Conservation (phyloP, 2,113 vertebrate genomes). For the Agelaius tricolor region DNA sequence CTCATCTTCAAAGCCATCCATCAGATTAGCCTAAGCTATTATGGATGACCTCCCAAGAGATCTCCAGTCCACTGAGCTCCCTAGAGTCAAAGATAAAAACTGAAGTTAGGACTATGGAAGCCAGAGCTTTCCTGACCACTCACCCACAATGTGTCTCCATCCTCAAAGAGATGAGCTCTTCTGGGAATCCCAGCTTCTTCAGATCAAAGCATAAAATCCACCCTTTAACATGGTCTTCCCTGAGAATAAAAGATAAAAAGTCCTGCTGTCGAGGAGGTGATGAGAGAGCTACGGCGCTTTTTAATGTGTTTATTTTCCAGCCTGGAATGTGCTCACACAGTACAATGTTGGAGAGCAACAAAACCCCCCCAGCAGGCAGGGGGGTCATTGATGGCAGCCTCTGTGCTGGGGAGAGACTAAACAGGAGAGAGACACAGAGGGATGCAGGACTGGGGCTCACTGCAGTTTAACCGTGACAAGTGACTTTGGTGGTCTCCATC, state of each 20-base stretch:
- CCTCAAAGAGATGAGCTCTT: neutral
- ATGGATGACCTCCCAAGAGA: neutral
- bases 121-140: neutral
- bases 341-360: neutral
- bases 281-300: neutral
- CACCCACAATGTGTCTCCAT: neutral
- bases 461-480: slow-evolving; percentile 19
- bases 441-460: neutral
- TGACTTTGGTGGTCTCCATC: slow-evolving; percentile 46
- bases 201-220: neutral
- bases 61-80: neutral
- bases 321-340: neutral
- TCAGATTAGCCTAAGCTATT: neutral
- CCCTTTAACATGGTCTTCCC: neutral
- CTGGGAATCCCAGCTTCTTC: neutral
- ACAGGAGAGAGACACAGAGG: neutral
- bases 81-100: neutral
- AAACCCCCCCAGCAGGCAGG: neutral
- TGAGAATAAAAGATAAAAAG: slow-evolving; percentile 1
- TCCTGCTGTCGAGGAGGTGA: neutral
- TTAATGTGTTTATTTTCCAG: slow-evolving; percentile 31
- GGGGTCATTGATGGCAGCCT: neutral
- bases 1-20: neutral
- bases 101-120: neutral
- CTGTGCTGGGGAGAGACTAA: slow-evolving; percentile 6